Conservation (phyloP, 2,888 invertebrate species). For the Drosophila sordidapex region DNA sequence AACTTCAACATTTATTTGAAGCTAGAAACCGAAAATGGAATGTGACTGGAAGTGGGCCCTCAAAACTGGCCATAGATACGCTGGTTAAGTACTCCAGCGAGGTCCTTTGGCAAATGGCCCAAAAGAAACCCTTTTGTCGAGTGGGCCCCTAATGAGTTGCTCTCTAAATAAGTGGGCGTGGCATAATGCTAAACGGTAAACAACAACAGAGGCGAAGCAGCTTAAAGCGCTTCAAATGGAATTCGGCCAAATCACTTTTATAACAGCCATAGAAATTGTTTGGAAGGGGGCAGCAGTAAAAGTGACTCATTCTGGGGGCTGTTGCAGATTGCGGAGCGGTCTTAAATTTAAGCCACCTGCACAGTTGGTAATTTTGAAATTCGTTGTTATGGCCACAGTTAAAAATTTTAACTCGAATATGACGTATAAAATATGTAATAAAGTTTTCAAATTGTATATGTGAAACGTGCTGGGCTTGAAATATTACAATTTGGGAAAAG, state of each 20-base stretch:
- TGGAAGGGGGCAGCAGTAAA: neutral
- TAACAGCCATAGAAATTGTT: neutral
- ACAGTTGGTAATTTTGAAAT: conserved; percentile 1
- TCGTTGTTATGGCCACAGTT: conserved; percentile 4
- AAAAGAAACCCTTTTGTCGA: conserved; percentile 35
- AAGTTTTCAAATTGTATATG: neutral
- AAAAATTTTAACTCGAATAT: conserved; percentile 4
- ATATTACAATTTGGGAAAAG: neutral
- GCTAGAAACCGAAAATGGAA: conserved; percentile 64
- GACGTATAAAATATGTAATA: conserved; percentile 2
- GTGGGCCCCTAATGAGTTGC: conserved; percentile 63
- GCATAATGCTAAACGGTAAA: conserved; percentile 45
- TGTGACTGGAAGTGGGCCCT: conserved; percentile 45
- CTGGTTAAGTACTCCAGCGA: neutral
- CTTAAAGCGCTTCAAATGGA: conserved; percentile 22
- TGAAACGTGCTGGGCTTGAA: neutral
- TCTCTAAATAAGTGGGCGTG: conserved; percentile 57
- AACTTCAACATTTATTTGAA: conserved; percentile 61
- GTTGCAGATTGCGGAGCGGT: neutral
- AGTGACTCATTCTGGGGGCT: neutral
- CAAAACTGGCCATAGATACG: conserved; percentile 15
- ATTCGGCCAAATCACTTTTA: conserved; percentile 11
- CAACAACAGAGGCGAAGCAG: conserved; percentile 16
- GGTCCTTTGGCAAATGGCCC: conserved; percentile 13
- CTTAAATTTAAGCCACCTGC: conserved; percentile 3